phyloP scores from a whole-genome alignment of 2,797 vertebrate species.

The Muscicapa striata region DNA sequence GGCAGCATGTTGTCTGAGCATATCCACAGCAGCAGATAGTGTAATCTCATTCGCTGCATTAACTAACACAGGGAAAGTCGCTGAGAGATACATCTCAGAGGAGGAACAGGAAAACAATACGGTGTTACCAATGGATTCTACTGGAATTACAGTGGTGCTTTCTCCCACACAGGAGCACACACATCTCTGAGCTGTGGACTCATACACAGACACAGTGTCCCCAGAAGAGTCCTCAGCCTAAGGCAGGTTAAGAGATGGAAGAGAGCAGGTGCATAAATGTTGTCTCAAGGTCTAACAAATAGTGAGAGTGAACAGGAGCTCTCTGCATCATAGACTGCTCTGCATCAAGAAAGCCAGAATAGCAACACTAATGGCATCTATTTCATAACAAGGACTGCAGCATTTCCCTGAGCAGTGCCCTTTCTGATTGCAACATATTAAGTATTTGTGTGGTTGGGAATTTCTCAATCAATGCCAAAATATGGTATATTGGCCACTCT shows the following conservation, averaged over 20 bases:
- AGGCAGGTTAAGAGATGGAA: background rate
- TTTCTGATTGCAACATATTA: background rate
- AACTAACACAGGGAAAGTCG: background rate
- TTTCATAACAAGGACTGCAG: background rate
- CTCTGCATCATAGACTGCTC: background rate
- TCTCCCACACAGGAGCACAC: background rate
- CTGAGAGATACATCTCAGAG: background rate
- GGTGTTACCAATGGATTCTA: background rate
- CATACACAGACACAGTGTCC: background rate
- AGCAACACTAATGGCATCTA: accelerated
- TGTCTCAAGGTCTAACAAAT: background rate
- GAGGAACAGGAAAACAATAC: background rate
- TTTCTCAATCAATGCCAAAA: background rate
- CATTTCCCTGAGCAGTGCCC: background rate
- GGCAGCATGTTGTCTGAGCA: background rate
- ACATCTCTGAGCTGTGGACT: background rate
- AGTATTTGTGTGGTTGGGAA: background rate
- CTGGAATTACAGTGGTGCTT: background rate
- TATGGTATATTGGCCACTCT: background rate
- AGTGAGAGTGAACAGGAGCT: background rate
- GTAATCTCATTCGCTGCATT: conserved; percentile 46
- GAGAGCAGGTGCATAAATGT: background rate
- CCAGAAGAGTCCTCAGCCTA: background rate
- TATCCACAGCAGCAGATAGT: background rate
- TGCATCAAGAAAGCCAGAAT: background rate